phyloP scores from a whole-genome alignment of 2,888 invertebrate species.

The Elmis aenea region DNA sequence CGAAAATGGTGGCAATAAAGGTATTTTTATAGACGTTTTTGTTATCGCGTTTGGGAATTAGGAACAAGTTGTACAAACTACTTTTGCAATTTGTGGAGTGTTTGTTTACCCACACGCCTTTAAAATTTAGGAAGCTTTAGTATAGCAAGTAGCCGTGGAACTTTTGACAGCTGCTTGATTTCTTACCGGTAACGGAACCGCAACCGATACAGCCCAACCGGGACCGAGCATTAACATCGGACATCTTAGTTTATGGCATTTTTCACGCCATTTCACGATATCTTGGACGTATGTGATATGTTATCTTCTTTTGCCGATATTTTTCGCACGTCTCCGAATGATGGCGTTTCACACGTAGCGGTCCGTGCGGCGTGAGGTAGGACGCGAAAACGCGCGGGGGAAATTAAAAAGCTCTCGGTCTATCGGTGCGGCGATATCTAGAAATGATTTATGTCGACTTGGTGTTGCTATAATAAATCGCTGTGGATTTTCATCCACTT shows the following conservation, averaged over 20 bases:
- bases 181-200: slow-evolving; percentile 32
- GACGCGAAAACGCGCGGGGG: slow-evolving; percentile 13
- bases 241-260: slow-evolving; percentile 32
- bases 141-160: no score
- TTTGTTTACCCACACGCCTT: no score
- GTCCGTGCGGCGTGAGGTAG: slow-evolving; percentile 7
- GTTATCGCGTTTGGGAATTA: no score
- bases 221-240: slow-evolving; percentile 19
- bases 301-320: slow-evolving; percentile 18
- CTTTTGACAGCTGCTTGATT: slow-evolving; percentile 29
- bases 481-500: slow-evolving; percentile 31
- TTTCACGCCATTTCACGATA: slow-evolving; percentile 31
- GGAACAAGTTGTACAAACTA: no score
- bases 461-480: slow-evolving; percentile 36
- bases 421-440: slow-evolving; percentile 38
- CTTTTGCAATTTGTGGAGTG: no score
- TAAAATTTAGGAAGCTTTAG: no score
- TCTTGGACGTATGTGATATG: slow-evolving; percentile 22
- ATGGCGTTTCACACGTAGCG: slow-evolving; percentile 6
- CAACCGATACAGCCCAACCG: slow-evolving; percentile 14
- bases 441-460: slow-evolving; percentile 42
- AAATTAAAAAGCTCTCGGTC: slow-evolving; percentile 32
- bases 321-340: slow-evolving; percentile 14
- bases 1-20: no score
- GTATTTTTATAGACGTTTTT: no score